phyloP scores from a whole-genome alignment of 2,113 vertebrate species.

The Tursiops truncatus region DNA sequence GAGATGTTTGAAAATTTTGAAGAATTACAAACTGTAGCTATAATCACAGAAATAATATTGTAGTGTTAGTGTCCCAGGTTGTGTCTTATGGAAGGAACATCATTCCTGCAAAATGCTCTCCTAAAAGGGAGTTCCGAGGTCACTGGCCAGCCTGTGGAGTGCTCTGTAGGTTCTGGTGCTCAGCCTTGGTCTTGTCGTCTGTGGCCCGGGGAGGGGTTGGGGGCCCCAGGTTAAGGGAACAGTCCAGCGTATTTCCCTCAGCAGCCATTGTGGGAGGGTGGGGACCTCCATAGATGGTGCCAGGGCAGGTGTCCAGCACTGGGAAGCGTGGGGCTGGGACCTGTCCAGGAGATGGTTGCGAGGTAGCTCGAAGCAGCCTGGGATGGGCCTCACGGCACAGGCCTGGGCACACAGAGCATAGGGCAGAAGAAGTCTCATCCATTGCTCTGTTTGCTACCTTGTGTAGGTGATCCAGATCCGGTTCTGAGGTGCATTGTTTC shows the following conservation, averaged over 20 bases:
- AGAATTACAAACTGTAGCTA: not conserved
- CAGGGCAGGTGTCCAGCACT: not conserved
- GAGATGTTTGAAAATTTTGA: not conserved
- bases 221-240: not conserved
- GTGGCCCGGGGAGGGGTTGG: not conserved
- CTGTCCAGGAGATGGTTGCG: not conserved
- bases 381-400: not conserved
- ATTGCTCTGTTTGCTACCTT: not conserved
- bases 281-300: not conserved
- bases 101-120: not conserved
- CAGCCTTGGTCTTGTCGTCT: not conserved
- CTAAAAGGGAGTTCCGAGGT: not conserved
- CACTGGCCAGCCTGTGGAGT: not conserved
- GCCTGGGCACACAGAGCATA: accelerated
- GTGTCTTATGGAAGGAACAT: not conserved
- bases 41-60: not conserved
- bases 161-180: not conserved
- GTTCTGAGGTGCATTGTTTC: slow-evolving; percentile 96
- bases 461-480: slow-evolving; percentile 95
- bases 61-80: not conserved
- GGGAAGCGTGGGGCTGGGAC: not conserved
- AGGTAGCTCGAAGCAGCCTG: not conserved
- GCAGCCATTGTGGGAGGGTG: not conserved
- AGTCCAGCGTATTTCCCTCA: not conserved
- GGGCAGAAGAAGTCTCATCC: not conserved